A percentile compares a stretch with the other conserved stretches of the same genome.
Conservation (phyloP, 1,140 invertebrate species). For the Plectus sambesii region DNA sequence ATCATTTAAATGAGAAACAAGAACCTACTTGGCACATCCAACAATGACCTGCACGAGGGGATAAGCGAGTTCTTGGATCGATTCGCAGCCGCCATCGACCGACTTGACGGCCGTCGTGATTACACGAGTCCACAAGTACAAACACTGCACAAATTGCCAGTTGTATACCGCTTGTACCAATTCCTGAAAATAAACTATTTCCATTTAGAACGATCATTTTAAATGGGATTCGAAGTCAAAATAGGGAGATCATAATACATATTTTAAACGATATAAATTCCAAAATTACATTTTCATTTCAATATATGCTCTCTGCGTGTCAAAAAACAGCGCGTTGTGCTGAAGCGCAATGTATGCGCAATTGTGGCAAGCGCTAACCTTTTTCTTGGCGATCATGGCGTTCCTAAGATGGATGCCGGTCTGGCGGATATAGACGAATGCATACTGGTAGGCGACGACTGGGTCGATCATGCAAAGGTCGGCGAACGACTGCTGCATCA, state of each 20-base stretch:
- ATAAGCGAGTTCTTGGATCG: conserved; percentile 71
- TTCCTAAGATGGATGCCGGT: conserved; percentile 88
- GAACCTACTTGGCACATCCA: conserved; percentile 48
- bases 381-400: conserved; percentile 77
- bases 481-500: conserved; percentile 81
- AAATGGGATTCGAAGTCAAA: conserved; percentile 12
- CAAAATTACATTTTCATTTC: too few species aligned
- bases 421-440: conserved; percentile 89
- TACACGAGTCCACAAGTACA: conserved; percentile 67
- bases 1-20: conserved; percentile 14
- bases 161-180: conserved; percentile 85
- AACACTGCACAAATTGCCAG: conserved; percentile 89
- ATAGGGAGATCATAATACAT: conserved; percentile 18
- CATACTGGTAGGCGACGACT: conserved; percentile 71
- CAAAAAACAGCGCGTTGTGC: too few species aligned
- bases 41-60: conserved; percentile 74
- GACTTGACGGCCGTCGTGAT: conserved; percentile 57
- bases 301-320: too few species aligned
- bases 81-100: conserved; percentile 57
- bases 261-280: conserved; percentile 3
- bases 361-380: conserved; percentile 49
- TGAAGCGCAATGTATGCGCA: not conserved
- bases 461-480: conserved; percentile 77
- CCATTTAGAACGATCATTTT: too few species aligned
- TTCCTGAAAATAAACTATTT: conserved; percentile 57